Conservation (phyloP, 2,797 vertebrate genomes). For the Parauchenoglanis ngamensis region DNA sequence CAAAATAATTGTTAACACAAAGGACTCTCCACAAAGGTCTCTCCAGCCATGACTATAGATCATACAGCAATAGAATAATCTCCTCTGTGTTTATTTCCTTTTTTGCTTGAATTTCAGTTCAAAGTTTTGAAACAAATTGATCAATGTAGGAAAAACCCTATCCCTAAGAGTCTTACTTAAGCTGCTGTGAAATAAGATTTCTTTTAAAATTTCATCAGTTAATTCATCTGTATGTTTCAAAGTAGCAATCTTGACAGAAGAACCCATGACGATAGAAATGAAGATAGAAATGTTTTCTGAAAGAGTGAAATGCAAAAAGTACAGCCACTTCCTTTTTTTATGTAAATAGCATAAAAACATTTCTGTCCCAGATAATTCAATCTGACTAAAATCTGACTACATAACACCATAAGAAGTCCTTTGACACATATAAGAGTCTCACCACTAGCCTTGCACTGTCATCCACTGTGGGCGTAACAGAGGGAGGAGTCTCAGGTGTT, state of each 20-base stretch:
- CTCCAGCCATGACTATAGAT: no score
- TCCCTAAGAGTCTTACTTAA: no score
- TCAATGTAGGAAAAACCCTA: no score
- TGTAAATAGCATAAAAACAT: background rate
- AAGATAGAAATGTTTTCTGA: background rate
- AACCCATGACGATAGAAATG: background rate
- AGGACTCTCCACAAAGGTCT: no score
- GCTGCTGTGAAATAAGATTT: no score
- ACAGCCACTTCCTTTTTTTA: background rate
- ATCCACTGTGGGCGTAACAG: constrained; percentile 66
- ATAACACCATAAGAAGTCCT: background rate
- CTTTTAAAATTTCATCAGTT: no score
- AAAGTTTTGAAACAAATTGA: no score
- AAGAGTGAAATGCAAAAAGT: background rate
- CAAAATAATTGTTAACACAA: background rate
- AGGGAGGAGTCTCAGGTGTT: constrained; percentile 18
- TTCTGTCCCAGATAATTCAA: background rate
- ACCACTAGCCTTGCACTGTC: constrained; percentile 70
- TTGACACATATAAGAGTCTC: constrained; percentile 37
- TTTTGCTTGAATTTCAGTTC: no score
- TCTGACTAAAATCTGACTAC: background rate
- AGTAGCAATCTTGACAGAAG: background rate
- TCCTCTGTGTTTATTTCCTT: no score
- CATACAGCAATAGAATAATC: no score
- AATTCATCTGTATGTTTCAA: no score